phyloP scores from a whole-genome alignment of 2,888 invertebrate species.

The Lepidocyrtoides sp. region DNA sequence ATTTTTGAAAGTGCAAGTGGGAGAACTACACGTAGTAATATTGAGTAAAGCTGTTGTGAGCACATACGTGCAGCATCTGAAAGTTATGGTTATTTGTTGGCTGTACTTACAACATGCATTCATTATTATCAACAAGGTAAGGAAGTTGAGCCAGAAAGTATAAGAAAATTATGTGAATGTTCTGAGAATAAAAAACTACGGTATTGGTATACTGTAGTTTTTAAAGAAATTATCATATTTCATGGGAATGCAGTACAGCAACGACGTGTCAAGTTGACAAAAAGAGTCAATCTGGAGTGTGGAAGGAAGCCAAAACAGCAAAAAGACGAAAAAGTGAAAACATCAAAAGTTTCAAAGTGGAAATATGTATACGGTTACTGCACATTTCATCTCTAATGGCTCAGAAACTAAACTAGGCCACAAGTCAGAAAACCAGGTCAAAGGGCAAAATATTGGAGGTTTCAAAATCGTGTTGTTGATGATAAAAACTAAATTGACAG shows the following conservation, averaged over 20 bases:
- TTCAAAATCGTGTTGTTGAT: slow-evolving; percentile 1
- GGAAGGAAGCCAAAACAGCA: slow-evolving; percentile 56
- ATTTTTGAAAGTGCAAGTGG: background rate
- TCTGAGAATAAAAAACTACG: slow-evolving; percentile 5
- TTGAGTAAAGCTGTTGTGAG: background rate
- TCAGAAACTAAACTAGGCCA: slow-evolving; percentile 52
- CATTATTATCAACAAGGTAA: background rate
- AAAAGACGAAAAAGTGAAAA: background rate
- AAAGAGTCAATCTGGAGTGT: slow-evolving; percentile 48
- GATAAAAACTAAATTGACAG: background rate
- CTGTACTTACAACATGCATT: background rate
- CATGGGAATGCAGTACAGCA: slow-evolving; percentile 26
- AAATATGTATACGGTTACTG: background rate
- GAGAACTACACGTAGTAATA: background rate
- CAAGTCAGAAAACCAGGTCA: slow-evolving; percentile 47
- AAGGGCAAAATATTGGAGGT: background rate
- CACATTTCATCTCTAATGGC: background rate
- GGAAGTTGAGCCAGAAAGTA: background rate
- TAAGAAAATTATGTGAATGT: background rate
- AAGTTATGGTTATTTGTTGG: background rate
- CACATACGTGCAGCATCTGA: background rate
- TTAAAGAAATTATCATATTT: slow-evolving; percentile 58
- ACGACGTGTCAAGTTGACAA: slow-evolving; percentile 54
- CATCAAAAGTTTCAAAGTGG: slow-evolving; percentile 37
- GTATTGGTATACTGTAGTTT: background rate